A percentile compares a stretch with the other conserved stretches of the same genome.
phyloP scores from a whole-genome alignment of 2,113 vertebrate genomes.

The Rafetus swinhoei region DNA sequence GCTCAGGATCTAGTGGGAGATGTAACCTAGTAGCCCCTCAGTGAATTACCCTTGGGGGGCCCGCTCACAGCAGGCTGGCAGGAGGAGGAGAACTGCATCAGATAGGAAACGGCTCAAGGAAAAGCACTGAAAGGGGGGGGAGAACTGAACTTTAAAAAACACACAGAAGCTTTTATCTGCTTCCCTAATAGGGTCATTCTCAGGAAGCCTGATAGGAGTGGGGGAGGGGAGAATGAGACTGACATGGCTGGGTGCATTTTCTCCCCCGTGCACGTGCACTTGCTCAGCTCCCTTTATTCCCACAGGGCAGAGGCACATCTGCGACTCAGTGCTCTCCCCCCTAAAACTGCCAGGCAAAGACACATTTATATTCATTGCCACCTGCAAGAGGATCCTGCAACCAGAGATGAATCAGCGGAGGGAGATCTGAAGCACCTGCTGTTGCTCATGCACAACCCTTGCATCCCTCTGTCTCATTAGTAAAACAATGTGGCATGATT shows the following conservation, averaged over 20 bases:
- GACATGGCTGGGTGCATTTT: too few relatives aligned
- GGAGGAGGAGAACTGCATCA: background rate
- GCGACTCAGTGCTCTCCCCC: background rate
- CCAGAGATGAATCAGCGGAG: background rate
- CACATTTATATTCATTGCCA: background rate
- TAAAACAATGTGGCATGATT: background rate
- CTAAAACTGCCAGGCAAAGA: background rate
- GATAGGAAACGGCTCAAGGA: background rate
- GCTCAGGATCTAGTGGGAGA: background rate
- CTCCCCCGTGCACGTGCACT: background rate
- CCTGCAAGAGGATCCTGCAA: background rate
- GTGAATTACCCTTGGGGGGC: background rate
- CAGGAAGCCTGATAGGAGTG: background rate
- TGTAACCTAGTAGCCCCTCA: background rate
- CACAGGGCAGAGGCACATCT: background rate
- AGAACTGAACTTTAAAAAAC: background rate
- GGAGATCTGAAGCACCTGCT: background rate
- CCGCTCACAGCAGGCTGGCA: background rate
- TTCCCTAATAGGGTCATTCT: background rate
- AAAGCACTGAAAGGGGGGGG: background rate
- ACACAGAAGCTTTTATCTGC: background rate
- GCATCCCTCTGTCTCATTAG: background rate
- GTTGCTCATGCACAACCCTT: background rate
- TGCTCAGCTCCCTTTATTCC: background rate
- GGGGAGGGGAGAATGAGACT: background rate